Conservation (phyloP, 2,797 vertebrate genomes). For the Leptodactylus fallax region DNA sequence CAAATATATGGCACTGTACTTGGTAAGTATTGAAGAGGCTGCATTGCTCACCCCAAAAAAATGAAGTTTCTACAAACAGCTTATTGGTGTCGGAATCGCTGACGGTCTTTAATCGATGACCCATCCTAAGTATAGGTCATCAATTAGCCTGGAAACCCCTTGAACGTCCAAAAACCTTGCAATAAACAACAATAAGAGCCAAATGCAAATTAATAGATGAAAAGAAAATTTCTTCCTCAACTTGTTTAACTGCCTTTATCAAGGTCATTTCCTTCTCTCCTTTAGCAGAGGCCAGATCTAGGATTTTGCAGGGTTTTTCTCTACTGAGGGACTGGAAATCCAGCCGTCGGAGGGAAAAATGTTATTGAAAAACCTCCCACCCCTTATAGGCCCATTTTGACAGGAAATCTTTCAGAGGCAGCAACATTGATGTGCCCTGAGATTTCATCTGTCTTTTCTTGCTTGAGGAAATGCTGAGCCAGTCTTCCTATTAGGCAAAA, state of each 20-base stretch:
- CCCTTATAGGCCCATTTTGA: conserved; percentile 96
- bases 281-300: conserved; percentile 73
- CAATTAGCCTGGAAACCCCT: too few species aligned
- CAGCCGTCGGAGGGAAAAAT: conserved; percentile 82
- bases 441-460: conserved; percentile 98
- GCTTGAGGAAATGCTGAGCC: conserved; percentile 94
- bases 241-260: conserved; percentile 15
- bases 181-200: background rate
- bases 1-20: too few species aligned
- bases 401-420: conserved; percentile 99
- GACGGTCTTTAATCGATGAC: too few species aligned
- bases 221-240: background rate
- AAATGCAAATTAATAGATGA: background rate
- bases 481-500: conserved; percentile 99
- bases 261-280: conserved; percentile 69
- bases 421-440: conserved; percentile 96
- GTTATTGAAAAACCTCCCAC: conserved; percentile 93
- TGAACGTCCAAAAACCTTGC: background rate
- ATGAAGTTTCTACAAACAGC: too few species aligned
- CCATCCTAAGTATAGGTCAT: too few species aligned
- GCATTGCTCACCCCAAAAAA: too few species aligned
- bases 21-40: too few species aligned
- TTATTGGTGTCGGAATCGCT: too few species aligned
- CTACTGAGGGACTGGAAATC: conserved; percentile 82
- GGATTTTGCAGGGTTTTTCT: conserved; percentile 74